Evolutionary conservation across 2,113 vertebrate species (phyloP), one percentile per base, ranked within the genome.

Genomic region (Larimichthys crocea): DNA sequence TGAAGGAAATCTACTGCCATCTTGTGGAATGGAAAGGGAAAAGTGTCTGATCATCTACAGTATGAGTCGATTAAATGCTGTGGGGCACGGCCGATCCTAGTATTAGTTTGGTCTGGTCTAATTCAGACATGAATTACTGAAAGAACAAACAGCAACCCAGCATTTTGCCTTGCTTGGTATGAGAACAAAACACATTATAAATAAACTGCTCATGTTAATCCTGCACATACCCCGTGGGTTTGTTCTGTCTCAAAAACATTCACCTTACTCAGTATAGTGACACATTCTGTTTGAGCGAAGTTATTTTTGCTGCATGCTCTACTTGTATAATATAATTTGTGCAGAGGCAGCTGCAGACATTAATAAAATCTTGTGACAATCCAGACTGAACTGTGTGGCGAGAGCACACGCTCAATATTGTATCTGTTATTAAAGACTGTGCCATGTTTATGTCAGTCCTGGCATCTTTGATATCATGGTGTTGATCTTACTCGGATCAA

Each of bases 1-100:
- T 26, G 20, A 84, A 92, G 82, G 87, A 90, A 85, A 87, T 88
- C 61, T 89, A 93, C 88, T 92, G 91, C 93, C 92, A 89, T 88
- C 93, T 92, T 77, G 88, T 92, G 93, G 89, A 73, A 57, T 14
- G 6, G 22, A 53, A 10, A 29, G 14, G 22, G 10, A 57, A 61
- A 66, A 59, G 9, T 65, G 16, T 65, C 24, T 42, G 6, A 67
- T 69, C 26, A 52, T 52, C 53, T 55, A 10, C 3, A 49, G 46
- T n/a, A 9, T 14, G 49, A 67, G 63, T 68, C 67, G 20, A 66
- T 20, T 26, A 10, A 10, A 59, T 15, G 60, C 24, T 22, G 49
- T 19, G 5, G 9, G 17, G 1, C 19, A 57, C 5, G 22, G 40
- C 20, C 4, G 29, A 29, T 64, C 40, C 14, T 24, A 14, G 0